These are phyloP conservation scores for Trematomus bernacchii DNA, from an alignment of 2,797 vertebrate genomes.

Conservation along the genomic window DNA sequence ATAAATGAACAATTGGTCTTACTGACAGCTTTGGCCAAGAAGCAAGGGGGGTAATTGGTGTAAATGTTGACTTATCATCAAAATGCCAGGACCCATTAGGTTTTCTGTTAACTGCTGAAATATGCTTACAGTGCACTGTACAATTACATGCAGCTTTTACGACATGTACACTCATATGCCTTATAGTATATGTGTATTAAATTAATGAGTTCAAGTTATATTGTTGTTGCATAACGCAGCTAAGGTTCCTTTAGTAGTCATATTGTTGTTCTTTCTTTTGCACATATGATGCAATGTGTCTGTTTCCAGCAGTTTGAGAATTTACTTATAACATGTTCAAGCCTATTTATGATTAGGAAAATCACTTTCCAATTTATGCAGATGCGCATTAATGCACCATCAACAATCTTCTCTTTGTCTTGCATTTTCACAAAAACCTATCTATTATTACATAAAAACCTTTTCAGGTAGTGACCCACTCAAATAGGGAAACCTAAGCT, in stretches of 20 bases:
- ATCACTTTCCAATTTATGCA: neutral
- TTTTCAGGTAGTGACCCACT: neutral
- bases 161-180: slow-evolving; percentile 9
- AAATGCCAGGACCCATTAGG: slow-evolving; percentile 59
- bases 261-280: neutral
- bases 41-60: slow-evolving; percentile 41
- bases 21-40: slow-evolving; percentile 66
- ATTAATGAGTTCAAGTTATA: neutral
- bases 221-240: neutral
- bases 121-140: slow-evolving; percentile 23
- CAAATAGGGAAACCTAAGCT: neutral
- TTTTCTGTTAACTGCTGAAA: slow-evolving; percentile 38
- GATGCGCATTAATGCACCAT: neutral
- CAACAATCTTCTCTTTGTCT: neutral
- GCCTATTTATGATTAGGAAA: slow-evolving; percentile 3
- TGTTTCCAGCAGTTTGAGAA: slow-evolving; percentile 13
- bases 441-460: no score
- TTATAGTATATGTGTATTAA: neutral
- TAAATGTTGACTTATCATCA: slow-evolving; percentile 69
- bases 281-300: neutral
- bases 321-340: slow-evolving; percentile 10
- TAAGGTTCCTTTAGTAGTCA: neutral
- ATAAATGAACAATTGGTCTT: slow-evolving; percentile 68
- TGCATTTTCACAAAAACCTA: neutral
- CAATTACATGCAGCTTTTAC: slow-evolving; percentile 38